phyloP scores from a whole-genome alignment of 2,113 vertebrate species.

The Bombycilla garrulus region DNA sequence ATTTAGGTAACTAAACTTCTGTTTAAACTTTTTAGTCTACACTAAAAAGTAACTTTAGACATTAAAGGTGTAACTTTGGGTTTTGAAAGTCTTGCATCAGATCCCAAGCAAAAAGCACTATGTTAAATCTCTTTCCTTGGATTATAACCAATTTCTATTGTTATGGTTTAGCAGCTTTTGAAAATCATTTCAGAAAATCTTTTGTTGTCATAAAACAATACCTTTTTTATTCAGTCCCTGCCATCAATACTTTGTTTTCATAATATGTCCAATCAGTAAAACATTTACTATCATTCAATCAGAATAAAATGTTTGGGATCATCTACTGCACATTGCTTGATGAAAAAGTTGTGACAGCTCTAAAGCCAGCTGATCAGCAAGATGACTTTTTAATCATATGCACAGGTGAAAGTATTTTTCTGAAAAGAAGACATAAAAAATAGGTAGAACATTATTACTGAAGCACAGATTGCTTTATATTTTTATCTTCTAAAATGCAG shows the following conservation, averaged over 20 bases:
- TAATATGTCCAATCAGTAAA: neutral
- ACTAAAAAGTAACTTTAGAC: neutral
- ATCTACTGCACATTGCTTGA: neutral
- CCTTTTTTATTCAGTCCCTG: neutral
- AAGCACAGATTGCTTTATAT: conserved; percentile 16
- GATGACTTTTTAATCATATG: conserved; percentile 14
- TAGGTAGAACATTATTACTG: conserved; percentile 6
- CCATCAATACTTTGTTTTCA: neutral
- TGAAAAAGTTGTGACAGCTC: neutral
- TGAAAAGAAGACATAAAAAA: conserved; percentile 11
- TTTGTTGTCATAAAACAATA: neutral
- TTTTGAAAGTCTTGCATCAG: neutral
- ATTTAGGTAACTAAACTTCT: neutral
- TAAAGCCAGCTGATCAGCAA: neutral
- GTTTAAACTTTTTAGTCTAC: neutral
- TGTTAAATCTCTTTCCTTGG: neutral
- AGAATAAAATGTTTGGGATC: neutral
- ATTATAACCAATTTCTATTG: neutral
- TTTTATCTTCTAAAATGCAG: conserved; percentile 41
- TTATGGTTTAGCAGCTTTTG: neutral
- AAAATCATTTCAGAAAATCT: neutral
- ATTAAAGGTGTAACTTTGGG: neutral
- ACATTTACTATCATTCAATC: neutral
- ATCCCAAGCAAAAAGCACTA: neutral
- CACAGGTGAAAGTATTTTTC: neutral